Percentiles rank a stretch among this genome's conserved stretches.
Conservation (phyloP, 2,888 invertebrate genomes). For the Mimas tiliae region DNA sequence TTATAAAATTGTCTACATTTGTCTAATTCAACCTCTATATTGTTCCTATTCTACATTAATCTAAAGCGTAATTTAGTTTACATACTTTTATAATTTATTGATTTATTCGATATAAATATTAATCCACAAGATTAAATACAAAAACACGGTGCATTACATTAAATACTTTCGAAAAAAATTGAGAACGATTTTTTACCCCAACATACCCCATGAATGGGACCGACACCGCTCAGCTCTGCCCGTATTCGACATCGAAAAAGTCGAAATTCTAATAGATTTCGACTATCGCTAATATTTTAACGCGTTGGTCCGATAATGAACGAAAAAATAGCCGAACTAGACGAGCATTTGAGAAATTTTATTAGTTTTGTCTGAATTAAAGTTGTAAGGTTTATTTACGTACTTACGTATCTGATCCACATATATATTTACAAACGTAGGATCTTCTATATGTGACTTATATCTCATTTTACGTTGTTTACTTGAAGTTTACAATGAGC, state of each 20-base stretch:
- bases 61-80: background rate
- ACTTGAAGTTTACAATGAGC: too few species aligned
- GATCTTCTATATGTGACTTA: too few species aligned
- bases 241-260: background rate
- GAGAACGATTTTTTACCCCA: background rate
- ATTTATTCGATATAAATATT: background rate
- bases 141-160: background rate
- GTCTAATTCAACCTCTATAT: conserved; percentile 2
- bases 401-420: too few species aligned
- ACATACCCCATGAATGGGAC: background rate
- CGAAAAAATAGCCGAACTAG: background rate
- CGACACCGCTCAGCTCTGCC: conserved; percentile 3
- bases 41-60: background rate
- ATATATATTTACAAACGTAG: too few species aligned
- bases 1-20: background rate
- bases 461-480: too few species aligned
- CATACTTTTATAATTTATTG: background rate
- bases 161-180: background rate
- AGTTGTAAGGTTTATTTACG: background rate
- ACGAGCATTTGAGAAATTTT: conserved; percentile 6
- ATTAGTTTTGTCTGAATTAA: background rate
- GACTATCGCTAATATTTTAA: background rate
- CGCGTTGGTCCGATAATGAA: conserved; percentile 17
- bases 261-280: background rate
- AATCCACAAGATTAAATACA: background rate